A percentile compares a stretch with the other conserved stretches of the same genome.
These are phyloP conservation scores for Sylvia borin DNA, from an alignment of 2,797 vertebrate species.

Conservation along the genomic window DNA sequence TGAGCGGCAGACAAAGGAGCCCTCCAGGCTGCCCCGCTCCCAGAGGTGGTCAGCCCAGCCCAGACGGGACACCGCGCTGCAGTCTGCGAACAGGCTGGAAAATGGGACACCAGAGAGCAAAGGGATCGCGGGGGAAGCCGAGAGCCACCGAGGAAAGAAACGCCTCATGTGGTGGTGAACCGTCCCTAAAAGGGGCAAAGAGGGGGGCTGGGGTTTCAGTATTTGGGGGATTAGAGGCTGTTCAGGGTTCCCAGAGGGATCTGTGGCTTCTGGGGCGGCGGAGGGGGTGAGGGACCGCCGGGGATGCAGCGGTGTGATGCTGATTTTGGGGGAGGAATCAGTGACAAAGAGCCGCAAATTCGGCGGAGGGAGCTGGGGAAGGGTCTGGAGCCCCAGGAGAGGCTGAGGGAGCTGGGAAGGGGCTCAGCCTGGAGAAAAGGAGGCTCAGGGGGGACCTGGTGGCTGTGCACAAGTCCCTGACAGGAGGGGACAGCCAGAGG, in stretches of 20 bases:
- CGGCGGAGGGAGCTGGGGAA: background rate
- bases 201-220: background rate
- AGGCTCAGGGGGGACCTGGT: background rate
- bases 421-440: background rate
- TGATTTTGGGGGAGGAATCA: background rate
- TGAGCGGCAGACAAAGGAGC: background rate
- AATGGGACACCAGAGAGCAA: background rate
- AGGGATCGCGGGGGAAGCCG: background rate
- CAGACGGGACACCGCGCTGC: background rate
- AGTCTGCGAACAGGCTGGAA: background rate
- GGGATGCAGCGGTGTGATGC: background rate
- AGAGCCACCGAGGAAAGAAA: background rate
- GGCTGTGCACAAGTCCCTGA: background rate
- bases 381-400: no score
- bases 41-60: background rate
- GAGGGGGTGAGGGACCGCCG: background rate
- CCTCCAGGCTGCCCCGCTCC: background rate
- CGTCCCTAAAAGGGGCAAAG: background rate
- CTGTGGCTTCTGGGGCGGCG: background rate
- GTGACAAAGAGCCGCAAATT: background rate
- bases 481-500: background rate
- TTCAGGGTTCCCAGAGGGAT: background rate
- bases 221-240: rapidly evolving
- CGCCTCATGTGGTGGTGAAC: rapidly evolving
- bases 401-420: background rate